These are phyloP conservation scores for Drymonia ruficornis DNA, from an alignment of 2,888 invertebrate genomes.

Conservation along the genomic window DNA sequence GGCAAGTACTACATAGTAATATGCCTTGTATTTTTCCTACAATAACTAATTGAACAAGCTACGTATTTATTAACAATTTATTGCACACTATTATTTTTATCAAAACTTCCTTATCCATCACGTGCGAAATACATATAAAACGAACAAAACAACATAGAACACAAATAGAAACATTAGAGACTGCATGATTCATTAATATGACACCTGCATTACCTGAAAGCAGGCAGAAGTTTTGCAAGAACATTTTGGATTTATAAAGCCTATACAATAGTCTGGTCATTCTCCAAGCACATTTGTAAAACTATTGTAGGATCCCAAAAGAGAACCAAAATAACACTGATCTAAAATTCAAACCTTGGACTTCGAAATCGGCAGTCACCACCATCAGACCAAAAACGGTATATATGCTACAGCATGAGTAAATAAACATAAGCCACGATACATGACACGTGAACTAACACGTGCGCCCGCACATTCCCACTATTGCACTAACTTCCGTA, in stretches of 20 bases:
- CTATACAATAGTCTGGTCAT: too few relatives aligned
- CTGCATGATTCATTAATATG: not conserved
- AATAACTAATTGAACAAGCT: not conserved
- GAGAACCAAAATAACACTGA: too few relatives aligned
- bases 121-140: not conserved
- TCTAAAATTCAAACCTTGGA: too few relatives aligned
- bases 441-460: constrained; percentile 26
- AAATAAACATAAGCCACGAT: not conserved
- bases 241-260: too few relatives aligned
- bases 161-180: not conserved
- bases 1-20: too few relatives aligned
- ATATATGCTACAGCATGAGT: not conserved
- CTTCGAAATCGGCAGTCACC: not conserved
- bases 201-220: too few relatives aligned
- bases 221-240: too few relatives aligned
- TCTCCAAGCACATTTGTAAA: too few relatives aligned
- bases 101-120: not conserved
- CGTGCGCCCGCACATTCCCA: constrained; percentile 16
- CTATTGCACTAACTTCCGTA: constrained; percentile 22
- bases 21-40: not conserved
- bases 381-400: not conserved
- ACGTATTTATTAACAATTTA: not conserved
- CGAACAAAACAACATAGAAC: not conserved
- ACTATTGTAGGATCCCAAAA: too few relatives aligned
- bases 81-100: not conserved